Conservation (phyloP, 2,888 invertebrate species). For the Bombylius discolor region DNA sequence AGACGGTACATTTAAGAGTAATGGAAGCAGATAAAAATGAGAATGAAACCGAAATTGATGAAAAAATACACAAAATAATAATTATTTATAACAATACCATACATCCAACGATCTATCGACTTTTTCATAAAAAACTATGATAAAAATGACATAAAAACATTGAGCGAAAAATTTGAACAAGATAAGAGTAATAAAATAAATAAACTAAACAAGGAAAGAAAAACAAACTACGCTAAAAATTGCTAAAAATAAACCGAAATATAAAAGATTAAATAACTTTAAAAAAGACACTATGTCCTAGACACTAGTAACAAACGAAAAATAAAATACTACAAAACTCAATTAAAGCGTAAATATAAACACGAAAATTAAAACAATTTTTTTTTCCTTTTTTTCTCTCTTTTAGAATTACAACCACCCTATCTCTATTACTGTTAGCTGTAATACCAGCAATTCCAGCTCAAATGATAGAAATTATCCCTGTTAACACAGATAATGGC, state of each 20-base stretch:
- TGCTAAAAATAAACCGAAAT: constrained; percentile 1
- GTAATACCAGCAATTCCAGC: neutral
- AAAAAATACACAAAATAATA: neutral
- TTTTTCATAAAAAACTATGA: neutral
- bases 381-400: neutral
- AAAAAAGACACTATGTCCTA: neutral
- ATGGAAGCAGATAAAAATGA: no score
- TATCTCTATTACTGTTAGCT: neutral
- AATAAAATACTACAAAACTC: neutral
- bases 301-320: neutral
- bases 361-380: neutral
- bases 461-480: neutral
- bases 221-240: neutral
- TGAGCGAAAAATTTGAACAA: neutral
- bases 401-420: neutral
- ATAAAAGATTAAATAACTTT: constrained; percentile 1
- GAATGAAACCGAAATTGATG: neutral
- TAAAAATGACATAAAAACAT: neutral
- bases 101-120: neutral
- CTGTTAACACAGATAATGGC: neutral
- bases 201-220: neutral
- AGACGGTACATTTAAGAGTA: no score
- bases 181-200: neutral
- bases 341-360: neutral
- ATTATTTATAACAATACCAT: constrained; percentile 1